These are phyloP conservation scores for Synergus itoensis DNA, from an alignment of 2,888 invertebrate genomes.

Conservation along the genomic window DNA sequence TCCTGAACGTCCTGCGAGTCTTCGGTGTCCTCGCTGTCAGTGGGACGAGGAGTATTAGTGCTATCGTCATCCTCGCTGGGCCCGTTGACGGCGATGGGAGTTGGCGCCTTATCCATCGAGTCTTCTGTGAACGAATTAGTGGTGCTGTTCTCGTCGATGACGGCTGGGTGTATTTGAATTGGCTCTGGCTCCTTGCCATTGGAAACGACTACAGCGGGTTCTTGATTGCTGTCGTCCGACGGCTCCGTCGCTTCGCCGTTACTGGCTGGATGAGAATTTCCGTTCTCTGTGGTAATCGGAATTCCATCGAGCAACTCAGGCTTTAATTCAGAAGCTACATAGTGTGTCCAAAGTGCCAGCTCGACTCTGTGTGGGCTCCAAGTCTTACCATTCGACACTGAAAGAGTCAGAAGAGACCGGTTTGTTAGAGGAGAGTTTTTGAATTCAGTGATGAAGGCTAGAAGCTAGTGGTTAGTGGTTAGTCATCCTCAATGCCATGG, in stretches of 20 bases:
- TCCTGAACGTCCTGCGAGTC: slow-evolving; percentile 77
- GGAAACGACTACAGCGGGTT: slow-evolving; percentile 79
- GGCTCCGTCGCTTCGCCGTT: slow-evolving; percentile 77
- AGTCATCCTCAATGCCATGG: slow-evolving; percentile 22
- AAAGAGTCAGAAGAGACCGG: slow-evolving; percentile 62
- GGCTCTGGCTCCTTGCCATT: slow-evolving; percentile 76
- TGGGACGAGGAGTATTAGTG: slow-evolving; percentile 72
- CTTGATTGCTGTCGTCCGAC: slow-evolving; percentile 90
- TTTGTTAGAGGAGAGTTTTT: slow-evolving; percentile 31
- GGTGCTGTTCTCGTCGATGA: slow-evolving; percentile 85
- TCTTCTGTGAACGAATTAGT: slow-evolving; percentile 89
- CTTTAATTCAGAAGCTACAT: slow-evolving; percentile 90
- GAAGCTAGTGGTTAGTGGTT: slow-evolving; percentile 31
- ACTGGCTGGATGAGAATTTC: slow-evolving; percentile 73
- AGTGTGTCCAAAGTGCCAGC: slow-evolving; percentile 95
- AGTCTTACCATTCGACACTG: slow-evolving; percentile 76
- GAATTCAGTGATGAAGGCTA: neutral
- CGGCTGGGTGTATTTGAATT: slow-evolving; percentile 80
- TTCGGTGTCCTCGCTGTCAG: slow-evolving; percentile 72
- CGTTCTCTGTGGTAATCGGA: slow-evolving; percentile 78
- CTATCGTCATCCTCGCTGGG: slow-evolving; percentile 79
- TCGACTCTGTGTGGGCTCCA: slow-evolving; percentile 88
- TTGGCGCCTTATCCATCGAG: slow-evolving; percentile 85
- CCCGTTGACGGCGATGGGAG: slow-evolving; percentile 78
- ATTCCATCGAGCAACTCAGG: slow-evolving; percentile 91